A percentile compares a stretch with the other conserved stretches of the same genome.
phyloP scores from a whole-genome alignment of 2,113 vertebrate species.

The Trochalopteron elliotii region DNA sequence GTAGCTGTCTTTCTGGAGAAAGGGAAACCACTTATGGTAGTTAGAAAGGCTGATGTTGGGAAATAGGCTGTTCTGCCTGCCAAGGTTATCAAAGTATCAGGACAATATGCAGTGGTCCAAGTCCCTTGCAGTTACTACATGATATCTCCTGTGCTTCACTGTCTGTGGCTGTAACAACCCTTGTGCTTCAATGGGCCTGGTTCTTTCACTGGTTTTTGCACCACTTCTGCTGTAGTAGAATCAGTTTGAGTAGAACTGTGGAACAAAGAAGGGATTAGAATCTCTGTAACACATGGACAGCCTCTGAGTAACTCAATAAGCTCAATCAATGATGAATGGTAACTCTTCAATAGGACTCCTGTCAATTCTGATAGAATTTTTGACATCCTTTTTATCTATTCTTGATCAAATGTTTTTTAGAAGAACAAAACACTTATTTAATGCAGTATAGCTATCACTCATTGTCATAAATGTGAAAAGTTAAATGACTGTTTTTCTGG shows the following conservation, averaged over 20 bases:
- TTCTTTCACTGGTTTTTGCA: background rate
- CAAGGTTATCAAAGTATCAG: constrained; percentile 50
- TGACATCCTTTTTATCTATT: background rate
- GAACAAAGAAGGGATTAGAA: background rate
- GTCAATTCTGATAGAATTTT: constrained; percentile 10
- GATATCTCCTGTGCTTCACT: constrained; percentile 66
- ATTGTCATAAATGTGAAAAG: constrained; percentile 26
- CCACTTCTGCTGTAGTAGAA: background rate
- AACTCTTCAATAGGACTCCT: background rate
- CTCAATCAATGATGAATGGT: background rate
- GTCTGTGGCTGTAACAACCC: background rate
- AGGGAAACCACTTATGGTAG: constrained; percentile 67
- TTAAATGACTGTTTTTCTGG: constrained; percentile 19
- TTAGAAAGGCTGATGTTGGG: constrained; percentile 73
- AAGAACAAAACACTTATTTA: background rate
- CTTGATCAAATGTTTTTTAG: background rate
- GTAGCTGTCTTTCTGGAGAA: constrained; percentile 75
- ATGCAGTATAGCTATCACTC: background rate
- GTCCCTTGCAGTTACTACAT: constrained; percentile 74
- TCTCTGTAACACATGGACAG: background rate
- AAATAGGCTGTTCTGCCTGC: constrained; percentile 76
- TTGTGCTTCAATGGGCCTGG: background rate
- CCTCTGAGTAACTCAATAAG: background rate
- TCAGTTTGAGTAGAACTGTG: background rate
- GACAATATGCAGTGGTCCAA: constrained; percentile 70